phyloP scores from a whole-genome alignment of 2,113 vertebrate species.

The Calyptomena viridis region DNA sequence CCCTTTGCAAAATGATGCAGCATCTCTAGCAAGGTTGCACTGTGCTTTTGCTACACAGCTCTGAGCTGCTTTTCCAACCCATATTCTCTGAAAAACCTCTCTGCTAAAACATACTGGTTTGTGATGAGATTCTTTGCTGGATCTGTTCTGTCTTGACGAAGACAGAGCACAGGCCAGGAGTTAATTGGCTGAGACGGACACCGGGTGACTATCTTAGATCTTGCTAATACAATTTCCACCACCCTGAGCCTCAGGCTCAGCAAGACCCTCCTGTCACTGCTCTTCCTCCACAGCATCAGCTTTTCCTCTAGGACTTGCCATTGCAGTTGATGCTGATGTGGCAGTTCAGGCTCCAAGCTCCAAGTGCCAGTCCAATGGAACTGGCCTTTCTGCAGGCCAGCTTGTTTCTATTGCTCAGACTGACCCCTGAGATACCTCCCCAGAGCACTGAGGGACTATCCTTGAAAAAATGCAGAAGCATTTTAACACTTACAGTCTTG shows the following conservation, averaged over 20 bases:
- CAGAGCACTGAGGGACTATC: not conserved
- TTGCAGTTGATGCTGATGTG: not conserved
- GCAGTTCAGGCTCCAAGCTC: not conserved
- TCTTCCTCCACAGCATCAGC: not conserved
- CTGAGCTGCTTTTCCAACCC: not conserved
- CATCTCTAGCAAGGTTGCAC: not conserved
- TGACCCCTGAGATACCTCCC: not conserved
- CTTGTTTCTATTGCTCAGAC: not conserved
- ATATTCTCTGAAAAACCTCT: not conserved
- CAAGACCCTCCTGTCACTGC: not conserved
- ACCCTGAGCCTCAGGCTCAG: not conserved
- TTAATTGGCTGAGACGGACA: not conserved
- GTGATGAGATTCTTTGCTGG: not conserved
- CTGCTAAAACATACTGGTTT: not conserved
- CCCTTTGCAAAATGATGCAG: not conserved
- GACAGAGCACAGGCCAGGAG: not conserved
- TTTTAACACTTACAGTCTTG: not conserved
- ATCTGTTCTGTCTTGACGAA: not conserved
- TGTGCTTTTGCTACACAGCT: not conserved
- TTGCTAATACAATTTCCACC: fast-evolving
- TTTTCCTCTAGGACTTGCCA: not conserved
- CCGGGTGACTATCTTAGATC: not conserved
- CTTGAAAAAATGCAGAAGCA: not conserved
- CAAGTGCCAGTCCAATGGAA: not conserved
- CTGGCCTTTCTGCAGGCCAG: not conserved